A percentile compares a stretch with the other conserved stretches of the same genome.
Evolutionary conservation across 2,888 invertebrate species (phyloP).

Genomic region (Zhengitettix transpicula): DNA sequence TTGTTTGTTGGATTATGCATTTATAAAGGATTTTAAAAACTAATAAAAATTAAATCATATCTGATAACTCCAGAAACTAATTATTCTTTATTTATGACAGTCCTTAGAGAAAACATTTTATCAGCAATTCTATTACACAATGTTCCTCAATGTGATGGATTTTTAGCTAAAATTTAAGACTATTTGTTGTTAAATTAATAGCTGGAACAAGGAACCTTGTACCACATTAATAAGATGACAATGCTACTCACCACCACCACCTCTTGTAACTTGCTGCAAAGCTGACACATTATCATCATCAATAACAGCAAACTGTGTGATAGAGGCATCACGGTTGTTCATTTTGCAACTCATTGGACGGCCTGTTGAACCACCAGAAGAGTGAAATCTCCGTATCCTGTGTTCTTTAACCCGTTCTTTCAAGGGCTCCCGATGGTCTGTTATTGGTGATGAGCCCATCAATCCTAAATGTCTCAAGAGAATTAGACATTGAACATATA

Average conservation of each 20-base stretch:
- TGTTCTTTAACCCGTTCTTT: conserved; percentile 22
- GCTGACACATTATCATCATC: conserved; percentile 87
- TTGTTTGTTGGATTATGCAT: not conserved
- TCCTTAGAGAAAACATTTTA: no score
- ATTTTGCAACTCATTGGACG: conserved; percentile 12
- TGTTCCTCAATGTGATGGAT: no score
- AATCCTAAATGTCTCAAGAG: conserved; percentile 1
- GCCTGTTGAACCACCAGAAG: conserved; percentile 11
- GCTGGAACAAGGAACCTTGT: no score
- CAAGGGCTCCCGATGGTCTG: conserved; percentile 25
- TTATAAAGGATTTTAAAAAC: not conserved
- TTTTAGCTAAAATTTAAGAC: no score
- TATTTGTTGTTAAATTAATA: no score
- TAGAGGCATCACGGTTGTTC: conserved; percentile 52
- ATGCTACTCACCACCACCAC: conserved; percentile 44
- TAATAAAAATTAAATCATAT: no score
- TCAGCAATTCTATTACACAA: no score
- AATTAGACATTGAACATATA: no score
- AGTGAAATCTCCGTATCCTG: conserved; percentile 13
- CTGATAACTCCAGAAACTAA: no score
- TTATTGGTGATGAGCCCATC: conserved; percentile 19
- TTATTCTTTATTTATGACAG: no score
- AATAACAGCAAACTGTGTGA: conserved; percentile 79
- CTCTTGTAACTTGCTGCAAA: conserved; percentile 73
- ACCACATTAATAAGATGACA: not conserved